Percentiles rank a stretch among this genome's conserved stretches.
Conservation (phyloP, 2,113 vertebrate genomes). For the Hyperoodon ampullatus region DNA sequence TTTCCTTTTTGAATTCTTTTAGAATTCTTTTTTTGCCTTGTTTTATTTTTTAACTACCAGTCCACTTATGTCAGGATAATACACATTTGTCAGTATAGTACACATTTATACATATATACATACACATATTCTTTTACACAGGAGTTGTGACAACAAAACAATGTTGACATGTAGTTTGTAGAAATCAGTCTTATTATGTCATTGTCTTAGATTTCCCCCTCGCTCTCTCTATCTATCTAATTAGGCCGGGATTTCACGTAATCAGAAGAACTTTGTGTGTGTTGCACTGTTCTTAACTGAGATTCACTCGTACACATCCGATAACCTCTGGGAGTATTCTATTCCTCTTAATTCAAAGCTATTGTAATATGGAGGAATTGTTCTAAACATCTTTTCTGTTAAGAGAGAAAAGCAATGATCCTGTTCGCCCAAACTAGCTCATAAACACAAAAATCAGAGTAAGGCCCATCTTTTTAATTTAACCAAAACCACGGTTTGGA, state of each 20-base stretch:
- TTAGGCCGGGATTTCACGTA: neutral
- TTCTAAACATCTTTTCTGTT: conserved; percentile 25
- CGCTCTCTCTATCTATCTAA: neutral
- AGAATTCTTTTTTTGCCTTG: neutral
- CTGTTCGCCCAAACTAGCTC: neutral
- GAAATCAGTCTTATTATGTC: neutral
- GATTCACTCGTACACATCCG: neutral
- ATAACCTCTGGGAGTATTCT: neutral
- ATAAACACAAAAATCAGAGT: conserved; percentile 25
- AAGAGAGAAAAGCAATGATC: conserved; percentile 34
- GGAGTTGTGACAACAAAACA: neutral
- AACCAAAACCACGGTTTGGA: neutral
- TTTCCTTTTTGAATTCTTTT: neutral
- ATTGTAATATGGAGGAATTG: neutral
- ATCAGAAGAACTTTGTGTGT: neutral
- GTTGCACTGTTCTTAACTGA: neutral
- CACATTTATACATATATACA: neutral
- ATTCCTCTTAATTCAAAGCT: neutral
- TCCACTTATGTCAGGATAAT: neutral
- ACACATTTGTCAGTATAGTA: neutral
- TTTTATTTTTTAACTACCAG: neutral
- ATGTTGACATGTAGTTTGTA: neutral
- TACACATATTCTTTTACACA: neutral
- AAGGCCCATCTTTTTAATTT: conserved; percentile 24
- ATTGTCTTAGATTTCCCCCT: neutral